These are phyloP conservation scores for Columba guinea DNA, from an alignment of 2,797 vertebrate species.

Conservation along the genomic window DNA sequence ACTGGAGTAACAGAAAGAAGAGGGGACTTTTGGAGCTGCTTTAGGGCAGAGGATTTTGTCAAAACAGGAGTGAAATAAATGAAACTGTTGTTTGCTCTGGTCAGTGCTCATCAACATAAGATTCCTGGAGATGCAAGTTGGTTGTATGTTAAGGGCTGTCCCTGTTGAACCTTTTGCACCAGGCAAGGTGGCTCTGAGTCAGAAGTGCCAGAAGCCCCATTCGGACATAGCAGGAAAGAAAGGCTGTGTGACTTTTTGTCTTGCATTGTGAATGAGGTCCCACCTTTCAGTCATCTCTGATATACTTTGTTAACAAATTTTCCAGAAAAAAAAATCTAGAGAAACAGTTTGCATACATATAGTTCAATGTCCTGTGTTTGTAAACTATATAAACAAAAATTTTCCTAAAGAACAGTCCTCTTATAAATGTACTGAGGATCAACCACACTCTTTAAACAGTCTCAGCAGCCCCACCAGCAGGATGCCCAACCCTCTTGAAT, in stretches of 20 bases:
- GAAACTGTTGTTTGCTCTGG: not conserved
- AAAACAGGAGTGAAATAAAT: not conserved
- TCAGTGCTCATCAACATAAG: not conserved
- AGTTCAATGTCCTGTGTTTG: not conserved
- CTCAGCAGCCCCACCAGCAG: conserved; percentile 38
- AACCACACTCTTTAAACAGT: not conserved
- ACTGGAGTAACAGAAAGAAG: not conserved
- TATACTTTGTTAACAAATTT: not conserved
- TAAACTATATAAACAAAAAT: not conserved
- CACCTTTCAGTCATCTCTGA: not conserved
- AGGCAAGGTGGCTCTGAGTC: not conserved
- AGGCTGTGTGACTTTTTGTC: not conserved
- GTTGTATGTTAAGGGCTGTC: not conserved
- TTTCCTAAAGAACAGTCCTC: not conserved
- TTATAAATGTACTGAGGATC: not conserved
- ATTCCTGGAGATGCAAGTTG: not conserved
- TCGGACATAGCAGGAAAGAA: not conserved
- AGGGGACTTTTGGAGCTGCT: not conserved
- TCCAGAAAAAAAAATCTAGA: not conserved
- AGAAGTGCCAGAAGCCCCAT: not conserved
- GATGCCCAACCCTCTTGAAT: not conserved
- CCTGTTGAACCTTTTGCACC: not conserved
- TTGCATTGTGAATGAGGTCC: not conserved
- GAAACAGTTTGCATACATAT: not conserved
- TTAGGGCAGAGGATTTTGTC: not conserved